Conservation (phyloP, 1,140 invertebrate genomes). For the Neodiprion lecontei region DNA sequence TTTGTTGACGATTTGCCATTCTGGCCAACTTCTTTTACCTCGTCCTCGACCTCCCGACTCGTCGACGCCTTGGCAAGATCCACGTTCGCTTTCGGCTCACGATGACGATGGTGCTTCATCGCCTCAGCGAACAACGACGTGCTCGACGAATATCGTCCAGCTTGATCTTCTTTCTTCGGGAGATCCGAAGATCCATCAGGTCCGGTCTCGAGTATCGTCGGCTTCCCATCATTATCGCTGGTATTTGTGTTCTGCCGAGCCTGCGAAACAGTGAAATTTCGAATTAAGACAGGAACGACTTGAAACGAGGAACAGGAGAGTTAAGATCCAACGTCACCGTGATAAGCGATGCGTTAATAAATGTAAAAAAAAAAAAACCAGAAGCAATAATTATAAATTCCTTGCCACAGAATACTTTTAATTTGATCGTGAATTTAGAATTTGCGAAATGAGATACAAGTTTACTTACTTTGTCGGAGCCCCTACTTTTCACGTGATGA, state of each 20-base stretch:
- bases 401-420: not conserved
- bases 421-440: not conserved
- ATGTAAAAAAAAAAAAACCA: too few species aligned
- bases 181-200: not conserved
- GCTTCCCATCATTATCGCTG: too few species aligned
- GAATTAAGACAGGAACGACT: too few species aligned
- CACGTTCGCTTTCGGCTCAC: conserved; percentile 23
- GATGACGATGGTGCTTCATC: not conserved
- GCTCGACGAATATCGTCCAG: not conserved
- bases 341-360: too few species aligned
- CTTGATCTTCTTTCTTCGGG: not conserved
- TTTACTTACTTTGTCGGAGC: conserved; percentile 28
- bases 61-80: conserved; percentile 11
- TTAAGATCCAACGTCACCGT: too few species aligned
- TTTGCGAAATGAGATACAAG: not conserved
- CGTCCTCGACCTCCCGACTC: not conserved
- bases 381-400: not conserved
- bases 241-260: too few species aligned
- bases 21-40: conserved; percentile 34
- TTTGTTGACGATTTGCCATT: conserved; percentile 29
- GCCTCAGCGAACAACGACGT: not conserved
- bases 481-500: conserved; percentile 22
- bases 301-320: too few species aligned
- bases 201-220: too few species aligned
- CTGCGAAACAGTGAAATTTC: too few species aligned